A percentile compares a stretch with the other conserved stretches of the same genome.
Conservation (phyloP, 2,797 vertebrate species). For the Melanotaenia trifasciata region DNA sequence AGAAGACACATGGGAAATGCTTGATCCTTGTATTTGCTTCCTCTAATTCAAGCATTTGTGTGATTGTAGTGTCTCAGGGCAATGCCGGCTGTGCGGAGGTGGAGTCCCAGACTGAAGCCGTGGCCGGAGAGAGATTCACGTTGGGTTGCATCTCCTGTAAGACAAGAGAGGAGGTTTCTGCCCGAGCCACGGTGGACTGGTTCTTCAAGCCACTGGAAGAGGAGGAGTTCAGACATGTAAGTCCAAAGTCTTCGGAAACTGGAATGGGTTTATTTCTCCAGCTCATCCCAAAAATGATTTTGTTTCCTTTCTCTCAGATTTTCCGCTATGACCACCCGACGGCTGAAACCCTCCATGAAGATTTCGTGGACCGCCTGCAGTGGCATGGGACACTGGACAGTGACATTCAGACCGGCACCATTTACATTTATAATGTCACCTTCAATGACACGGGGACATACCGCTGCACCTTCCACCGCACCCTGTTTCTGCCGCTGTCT, state of each 20-base stretch:
- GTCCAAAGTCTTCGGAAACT: constrained; percentile 21
- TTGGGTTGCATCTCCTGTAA: constrained; percentile 94
- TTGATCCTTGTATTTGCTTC: neutral
- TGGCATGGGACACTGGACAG: constrained; percentile 85
- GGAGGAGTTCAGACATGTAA: constrained; percentile 81
- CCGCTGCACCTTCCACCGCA: constrained; percentile 86
- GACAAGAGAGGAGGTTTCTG: constrained; percentile 85
- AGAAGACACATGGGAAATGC: no score
- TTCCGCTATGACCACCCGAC: constrained; percentile 80
- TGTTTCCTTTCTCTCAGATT: constrained; percentile 77
- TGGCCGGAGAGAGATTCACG: constrained; percentile 83
- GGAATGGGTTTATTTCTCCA: neutral
- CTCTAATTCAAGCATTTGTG: no score
- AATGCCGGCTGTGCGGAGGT: constrained; percentile 89
- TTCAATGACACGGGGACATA: constrained; percentile 88
- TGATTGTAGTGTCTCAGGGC: constrained; percentile 70
- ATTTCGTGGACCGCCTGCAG: constrained; percentile 81
- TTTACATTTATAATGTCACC: constrained; percentile 86
- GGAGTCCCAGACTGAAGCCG: constrained; percentile 89
- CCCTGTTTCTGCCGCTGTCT: constrained; percentile 73
- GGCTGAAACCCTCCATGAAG: constrained; percentile 67
- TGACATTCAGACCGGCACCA: constrained; percentile 87
- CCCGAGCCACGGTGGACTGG: constrained; percentile 85
- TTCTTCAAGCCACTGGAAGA: constrained; percentile 82
- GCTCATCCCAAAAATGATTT: no score